Conservation (phyloP, 1,140 invertebrate species). For the Caenorhabditis tropicalis region DNA sequence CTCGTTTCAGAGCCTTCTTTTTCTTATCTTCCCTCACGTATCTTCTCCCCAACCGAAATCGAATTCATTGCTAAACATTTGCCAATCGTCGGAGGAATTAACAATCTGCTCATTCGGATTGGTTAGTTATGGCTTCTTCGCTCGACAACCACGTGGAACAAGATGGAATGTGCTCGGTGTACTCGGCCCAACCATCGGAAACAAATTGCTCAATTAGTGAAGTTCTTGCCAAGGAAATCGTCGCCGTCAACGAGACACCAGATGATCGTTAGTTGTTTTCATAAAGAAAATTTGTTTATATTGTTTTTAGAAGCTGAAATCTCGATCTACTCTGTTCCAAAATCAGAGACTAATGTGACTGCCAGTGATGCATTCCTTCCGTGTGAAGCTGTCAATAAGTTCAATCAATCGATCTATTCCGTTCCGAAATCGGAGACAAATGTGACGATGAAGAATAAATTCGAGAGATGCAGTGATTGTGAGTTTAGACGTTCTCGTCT, state of each 20-base stretch:
- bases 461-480: slow-evolving; percentile 7
- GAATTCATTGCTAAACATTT: neutral
- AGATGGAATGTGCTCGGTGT: slow-evolving; percentile 37
- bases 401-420: neutral
- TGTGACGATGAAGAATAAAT: neutral
- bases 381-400: neutral
- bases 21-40: neutral
- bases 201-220: slow-evolving; percentile 34
- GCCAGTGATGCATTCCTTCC: neutral
- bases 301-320: neutral
- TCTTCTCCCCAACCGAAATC: neutral
- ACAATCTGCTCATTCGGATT: neutral
- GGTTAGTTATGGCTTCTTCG: slow-evolving; percentile 30
- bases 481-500: neutral
- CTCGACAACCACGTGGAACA: slow-evolving; percentile 13
- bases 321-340: neutral
- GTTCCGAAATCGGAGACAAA: neutral
- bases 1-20: neutral
- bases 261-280: neutral
- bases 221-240: neutral
- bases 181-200: slow-evolving; percentile 13
- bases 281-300: neutral
- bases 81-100: neutral
- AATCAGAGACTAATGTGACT: slow-evolving; percentile 23
- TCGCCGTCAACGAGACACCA: slow-evolving; percentile 30